Evolutionary conservation across 2,888 invertebrate genomes (phyloP), one percentile per base, ranked within the genome.

Genomic region (Noctua janthina): DNA sequence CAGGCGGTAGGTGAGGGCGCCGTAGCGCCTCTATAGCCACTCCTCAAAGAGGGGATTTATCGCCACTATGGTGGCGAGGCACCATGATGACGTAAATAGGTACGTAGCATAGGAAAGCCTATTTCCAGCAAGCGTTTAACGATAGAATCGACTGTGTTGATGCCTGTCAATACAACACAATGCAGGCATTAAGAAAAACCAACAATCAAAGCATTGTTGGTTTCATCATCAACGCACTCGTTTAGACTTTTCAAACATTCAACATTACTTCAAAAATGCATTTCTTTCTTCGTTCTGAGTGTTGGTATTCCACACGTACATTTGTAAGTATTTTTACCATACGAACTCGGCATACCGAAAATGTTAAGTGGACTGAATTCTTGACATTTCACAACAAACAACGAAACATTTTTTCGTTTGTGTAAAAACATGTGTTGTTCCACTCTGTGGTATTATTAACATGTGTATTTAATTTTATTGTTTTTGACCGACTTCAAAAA

Each of bases 341-440:
- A 69, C 75, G 69, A 71, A 81, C 74, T 70, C 74, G 39, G 73
- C 81, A 68, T 73, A 79, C 81, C 5, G 66, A 82, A 85, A 87
- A 84, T 70, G 71, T 81, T 74, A 87, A 87, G 71, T 87, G 82
- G 68, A 81, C 70, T 35, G 56, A 87, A 86, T 87, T 77, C 86
- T 80, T 84, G 82, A 79, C 82, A 87, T 87, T 84, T 83, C 82
- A 82, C 73, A 87, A 84, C 79, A 88, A 88, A 86, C 78, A 87
- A 82, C 49, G 69, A 73, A 84, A 81, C 62, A 74, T 54, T 82
- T 76, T 74, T 76, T 74, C 56, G 56, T 67, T 79, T 76, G 43
- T 71, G 62, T 59, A 68, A 43, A 74, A 78, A 69, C 62, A 67
- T 80, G 69, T 78, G 51, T 59, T 64, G 17, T 78, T 81, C 51